These are phyloP conservation scores for Aplysia californica DNA, from an alignment of 1,140 invertebrate genomes.

Conservation along the genomic window DNA sequence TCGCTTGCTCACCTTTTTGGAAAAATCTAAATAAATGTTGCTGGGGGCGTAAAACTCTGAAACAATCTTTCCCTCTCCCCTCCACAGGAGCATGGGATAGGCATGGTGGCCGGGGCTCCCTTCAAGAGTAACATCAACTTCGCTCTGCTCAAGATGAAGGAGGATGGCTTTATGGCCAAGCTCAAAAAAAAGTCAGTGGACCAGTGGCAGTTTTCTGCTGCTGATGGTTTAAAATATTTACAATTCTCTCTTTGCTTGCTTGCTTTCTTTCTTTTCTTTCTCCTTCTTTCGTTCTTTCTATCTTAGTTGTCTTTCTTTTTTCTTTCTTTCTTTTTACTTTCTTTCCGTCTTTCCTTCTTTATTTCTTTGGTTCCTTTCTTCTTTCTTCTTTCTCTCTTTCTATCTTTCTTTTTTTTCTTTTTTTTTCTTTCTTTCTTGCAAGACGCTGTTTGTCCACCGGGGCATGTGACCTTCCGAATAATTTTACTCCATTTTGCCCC, in stretches of 20 bases:
- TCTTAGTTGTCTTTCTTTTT: too few species aligned
- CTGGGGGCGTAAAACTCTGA: too few species aligned
- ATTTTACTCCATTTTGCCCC: too few species aligned
- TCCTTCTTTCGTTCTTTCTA: constrained; percentile 15
- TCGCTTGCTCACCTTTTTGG: too few species aligned
- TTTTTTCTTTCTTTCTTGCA: not conserved
- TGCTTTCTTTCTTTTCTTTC: not conserved
- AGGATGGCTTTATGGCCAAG: constrained; percentile 43
- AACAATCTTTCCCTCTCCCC: too few species aligned
- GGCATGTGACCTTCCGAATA: too few species aligned
- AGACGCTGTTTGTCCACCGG: too few species aligned
- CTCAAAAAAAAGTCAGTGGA: constrained; percentile 52
- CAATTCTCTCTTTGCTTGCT: not conserved
- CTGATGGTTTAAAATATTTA: too few species aligned
- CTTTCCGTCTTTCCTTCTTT: constrained; percentile 18
- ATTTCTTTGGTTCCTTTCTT: not conserved
- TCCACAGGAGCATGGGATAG: constrained; percentile 60
- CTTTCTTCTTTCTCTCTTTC: not conserved
- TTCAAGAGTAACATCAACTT: constrained; percentile 59
- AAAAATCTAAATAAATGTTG: too few species aligned
- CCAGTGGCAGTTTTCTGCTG: not conserved
- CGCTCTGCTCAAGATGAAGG: constrained; percentile 50
- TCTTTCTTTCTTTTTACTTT: too few species aligned
- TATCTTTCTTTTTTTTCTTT: not conserved
- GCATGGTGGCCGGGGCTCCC: constrained; percentile 50